A percentile compares a stretch with the other conserved stretches of the same genome.
Conservation (phyloP, 1,140 invertebrate species). For the Camponotus pennsylvanicus region DNA sequence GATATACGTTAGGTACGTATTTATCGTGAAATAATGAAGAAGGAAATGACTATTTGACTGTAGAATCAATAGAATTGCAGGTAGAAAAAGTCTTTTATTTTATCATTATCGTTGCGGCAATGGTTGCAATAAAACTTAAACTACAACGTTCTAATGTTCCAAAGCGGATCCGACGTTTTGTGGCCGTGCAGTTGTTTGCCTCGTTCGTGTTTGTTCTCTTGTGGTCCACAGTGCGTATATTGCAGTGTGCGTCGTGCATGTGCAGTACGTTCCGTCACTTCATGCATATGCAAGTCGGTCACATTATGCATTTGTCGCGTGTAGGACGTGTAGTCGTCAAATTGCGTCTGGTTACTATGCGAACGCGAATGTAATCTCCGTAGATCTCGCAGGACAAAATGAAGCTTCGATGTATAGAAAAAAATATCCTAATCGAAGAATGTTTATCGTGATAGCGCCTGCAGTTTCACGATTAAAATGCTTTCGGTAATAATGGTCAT, state of each 20-base stretch:
- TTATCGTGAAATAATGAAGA: not conserved
- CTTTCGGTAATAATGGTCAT: not conserved
- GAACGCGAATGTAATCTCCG: constrained; percentile 30
- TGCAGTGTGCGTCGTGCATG: not conserved
- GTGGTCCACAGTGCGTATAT: constrained; percentile 31
- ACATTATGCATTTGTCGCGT: constrained; percentile 75
- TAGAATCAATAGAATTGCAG: not conserved
- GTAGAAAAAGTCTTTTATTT: constrained; percentile 3
- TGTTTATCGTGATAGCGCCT: not conserved
- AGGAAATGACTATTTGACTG: not conserved
- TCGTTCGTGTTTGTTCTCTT: constrained; percentile 48
- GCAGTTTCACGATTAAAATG: constrained; percentile 15
- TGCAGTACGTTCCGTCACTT: constrained; percentile 36
- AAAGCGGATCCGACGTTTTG: constrained; percentile 36
- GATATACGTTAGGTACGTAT: too few relatives aligned
- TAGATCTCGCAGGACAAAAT: constrained; percentile 31
- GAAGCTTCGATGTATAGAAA: constrained; percentile 13
- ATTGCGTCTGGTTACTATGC: constrained; percentile 48
- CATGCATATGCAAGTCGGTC: constrained; percentile 64
- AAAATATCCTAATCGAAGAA: constrained; percentile 3
- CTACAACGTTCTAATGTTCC: constrained; percentile 35
- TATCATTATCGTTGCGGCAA: constrained; percentile 6
- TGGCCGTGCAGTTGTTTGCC: constrained; percentile 28
- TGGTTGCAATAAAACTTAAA: constrained; percentile 34
- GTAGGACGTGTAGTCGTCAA: constrained; percentile 58